Evolutionary conservation across 2,797 vertebrate species (phyloP), one percentile per base, ranked within the genome.

Genomic region (Gobionotothen gibberifrons): DNA sequence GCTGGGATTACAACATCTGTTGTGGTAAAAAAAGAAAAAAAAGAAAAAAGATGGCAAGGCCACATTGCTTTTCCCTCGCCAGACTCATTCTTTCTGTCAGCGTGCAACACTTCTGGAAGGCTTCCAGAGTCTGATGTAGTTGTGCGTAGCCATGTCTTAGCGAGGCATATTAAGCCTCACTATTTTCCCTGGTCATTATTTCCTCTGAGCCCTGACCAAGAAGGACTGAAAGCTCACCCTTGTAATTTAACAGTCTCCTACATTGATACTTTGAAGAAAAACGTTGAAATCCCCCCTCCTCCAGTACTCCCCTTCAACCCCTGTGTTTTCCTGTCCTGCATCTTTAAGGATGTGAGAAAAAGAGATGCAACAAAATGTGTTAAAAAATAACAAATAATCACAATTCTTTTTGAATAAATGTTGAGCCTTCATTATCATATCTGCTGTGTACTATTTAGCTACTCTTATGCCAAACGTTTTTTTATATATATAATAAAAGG

Each of bases 1-100:
- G 85, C 69, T 10, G 29, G 86, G 85, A 90, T 91, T 88, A 87
- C 74, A 89, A 75, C 89, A 91, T 87, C 90, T 91, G 90, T 81
- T 83, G 82, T 79, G 82, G 76, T 76, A 54, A 54, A 46, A 76
- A 76, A 72, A 69, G 78, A 74, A 79, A 78, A 57, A 0, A 26
- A 71, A 76, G 61, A 61, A 77, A 59, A 19, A 81, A 81, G 32
- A 81, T 60, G 59, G 49, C 47, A 66, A 46, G 62, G 81, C 78
- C 76, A 82, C 66, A 72, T 74, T 19, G 53, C 74, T 75, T 87
- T 85, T 81, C 74, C 83, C 71, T 60, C 46, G 67, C 75, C 79
- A 29, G 64, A 72, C 69, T 85, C 71, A 63, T 88, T 87, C 85
- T 88, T 71, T 76, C 77, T 73, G 79, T 88, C 79, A 82, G 81